phyloP scores from a whole-genome alignment of 2,888 invertebrate genomes.

The Eristalis arbustorum region DNA sequence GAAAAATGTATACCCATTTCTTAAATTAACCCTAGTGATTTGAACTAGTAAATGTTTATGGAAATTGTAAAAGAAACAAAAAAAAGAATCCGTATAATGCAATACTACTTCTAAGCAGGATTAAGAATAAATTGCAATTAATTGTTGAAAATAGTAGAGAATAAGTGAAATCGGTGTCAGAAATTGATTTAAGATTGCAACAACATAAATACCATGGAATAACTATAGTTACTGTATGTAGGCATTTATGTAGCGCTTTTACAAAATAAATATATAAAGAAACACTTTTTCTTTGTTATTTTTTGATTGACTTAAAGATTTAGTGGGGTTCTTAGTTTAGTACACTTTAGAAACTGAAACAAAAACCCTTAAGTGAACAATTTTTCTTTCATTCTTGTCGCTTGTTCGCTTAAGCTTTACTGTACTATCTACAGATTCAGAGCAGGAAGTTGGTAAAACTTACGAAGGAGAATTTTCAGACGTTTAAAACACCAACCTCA shows the following conservation, averaged over 20 bases:
- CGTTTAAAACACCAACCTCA: no score
- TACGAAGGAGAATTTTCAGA: no score
- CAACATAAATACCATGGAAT: constrained; percentile 48
- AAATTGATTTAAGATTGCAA: constrained; percentile 43
- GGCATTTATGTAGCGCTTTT: constrained; percentile 69
- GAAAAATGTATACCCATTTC: constrained; percentile 38
- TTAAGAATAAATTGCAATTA: constrained; percentile 31
- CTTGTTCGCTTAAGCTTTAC: no score
- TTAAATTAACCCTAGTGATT: constrained; percentile 52
- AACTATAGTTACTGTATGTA: constrained; percentile 63
- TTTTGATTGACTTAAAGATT: neutral
- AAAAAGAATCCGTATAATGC: constrained; percentile 36
- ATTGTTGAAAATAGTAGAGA: constrained; percentile 47
- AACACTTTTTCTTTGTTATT: neutral
- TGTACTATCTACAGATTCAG: no score
- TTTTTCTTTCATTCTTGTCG: no score
- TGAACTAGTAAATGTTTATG: constrained; percentile 31
- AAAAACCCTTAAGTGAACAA: no score
- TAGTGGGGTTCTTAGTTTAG: no score
- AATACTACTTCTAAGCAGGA: constrained; percentile 59
- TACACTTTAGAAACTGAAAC: no score
- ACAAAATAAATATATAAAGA: constrained; percentile 59
- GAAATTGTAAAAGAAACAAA: constrained; percentile 9
- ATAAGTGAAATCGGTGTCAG: constrained; percentile 44
- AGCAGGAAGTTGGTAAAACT: no score